Conservation (phyloP, 2,888 invertebrate species). For the Nemapogon koenigi region DNA sequence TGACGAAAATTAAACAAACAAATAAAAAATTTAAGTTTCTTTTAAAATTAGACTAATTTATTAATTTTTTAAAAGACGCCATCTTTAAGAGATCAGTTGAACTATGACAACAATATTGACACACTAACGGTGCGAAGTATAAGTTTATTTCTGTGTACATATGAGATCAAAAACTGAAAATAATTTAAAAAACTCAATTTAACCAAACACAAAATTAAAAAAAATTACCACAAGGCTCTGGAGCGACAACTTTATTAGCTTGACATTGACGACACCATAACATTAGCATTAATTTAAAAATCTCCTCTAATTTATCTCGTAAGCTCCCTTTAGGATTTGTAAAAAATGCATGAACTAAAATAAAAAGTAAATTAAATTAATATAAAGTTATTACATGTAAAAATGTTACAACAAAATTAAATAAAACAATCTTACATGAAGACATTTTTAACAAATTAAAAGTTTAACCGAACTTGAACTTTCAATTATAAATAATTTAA, state of each 20-base stretch:
- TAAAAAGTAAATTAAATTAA: conserved; percentile 18
- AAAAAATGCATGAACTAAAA: conserved; percentile 44
- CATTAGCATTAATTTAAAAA: conserved; percentile 81
- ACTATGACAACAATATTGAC: too few relatives aligned
- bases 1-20: too few relatives aligned
- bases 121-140: too few relatives aligned
- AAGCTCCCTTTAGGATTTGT: conserved; percentile 41
- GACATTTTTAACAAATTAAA: conserved; percentile 5
- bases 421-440: conserved; percentile 11
- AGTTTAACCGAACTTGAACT: neutral
- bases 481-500: too few relatives aligned
- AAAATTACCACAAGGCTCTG: conserved; percentile 61
- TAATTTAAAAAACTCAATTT: neutral
- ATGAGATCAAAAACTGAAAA: too few relatives aligned
- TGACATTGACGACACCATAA: conserved; percentile 82
- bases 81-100: too few relatives aligned
- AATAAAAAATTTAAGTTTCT: too few relatives aligned
- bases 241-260: conserved; percentile 70
- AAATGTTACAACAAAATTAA: conserved; percentile 6
- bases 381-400: conserved; percentile 9
- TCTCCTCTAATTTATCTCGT: conserved; percentile 73
- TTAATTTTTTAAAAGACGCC: too few relatives aligned
- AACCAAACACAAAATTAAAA: conserved; percentile 1
- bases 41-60: too few relatives aligned
- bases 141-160: too few relatives aligned